Conservation (phyloP, 2,888 invertebrate genomes). For the Eueremaeus valkanovi region DNA sequence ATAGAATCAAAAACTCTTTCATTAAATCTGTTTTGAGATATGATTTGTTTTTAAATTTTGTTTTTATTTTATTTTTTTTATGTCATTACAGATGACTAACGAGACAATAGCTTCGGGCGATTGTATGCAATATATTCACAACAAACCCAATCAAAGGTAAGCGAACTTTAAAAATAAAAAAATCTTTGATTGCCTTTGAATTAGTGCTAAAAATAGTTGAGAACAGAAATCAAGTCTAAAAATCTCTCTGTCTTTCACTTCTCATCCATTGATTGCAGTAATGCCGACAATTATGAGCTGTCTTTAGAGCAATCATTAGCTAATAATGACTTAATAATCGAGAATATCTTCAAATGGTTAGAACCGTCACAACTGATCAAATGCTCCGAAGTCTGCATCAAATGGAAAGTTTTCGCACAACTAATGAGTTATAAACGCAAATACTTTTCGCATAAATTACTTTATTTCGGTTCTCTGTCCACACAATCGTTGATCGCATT, state of each 20-base stretch:
- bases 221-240: not conserved
- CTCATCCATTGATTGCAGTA: not conserved
- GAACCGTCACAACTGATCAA: slow-evolving; percentile 9
- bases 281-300: not conserved
- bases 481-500: not conserved
- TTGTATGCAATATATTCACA: not conserved
- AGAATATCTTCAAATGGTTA: slow-evolving; percentile 14
- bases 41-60: too few species aligned
- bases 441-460: slow-evolving; percentile 8
- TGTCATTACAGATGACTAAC: not conserved
- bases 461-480: not conserved
- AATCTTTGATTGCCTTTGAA: not conserved
- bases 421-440: not conserved
- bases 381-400: not conserved
- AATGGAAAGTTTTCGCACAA: not conserved
- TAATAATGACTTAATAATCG: slow-evolving; percentile 26
- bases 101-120: slow-evolving; percentile 1
- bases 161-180: not conserved
- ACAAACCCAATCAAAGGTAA: slow-evolving; percentile 2
- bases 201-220: not conserved
- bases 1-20: not conserved
- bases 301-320: not conserved
- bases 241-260: not conserved
- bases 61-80: not conserved
- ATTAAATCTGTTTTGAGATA: not conserved